phyloP scores from a whole-genome alignment of 2,113 vertebrate species.

The Lycaon pictus region DNA sequence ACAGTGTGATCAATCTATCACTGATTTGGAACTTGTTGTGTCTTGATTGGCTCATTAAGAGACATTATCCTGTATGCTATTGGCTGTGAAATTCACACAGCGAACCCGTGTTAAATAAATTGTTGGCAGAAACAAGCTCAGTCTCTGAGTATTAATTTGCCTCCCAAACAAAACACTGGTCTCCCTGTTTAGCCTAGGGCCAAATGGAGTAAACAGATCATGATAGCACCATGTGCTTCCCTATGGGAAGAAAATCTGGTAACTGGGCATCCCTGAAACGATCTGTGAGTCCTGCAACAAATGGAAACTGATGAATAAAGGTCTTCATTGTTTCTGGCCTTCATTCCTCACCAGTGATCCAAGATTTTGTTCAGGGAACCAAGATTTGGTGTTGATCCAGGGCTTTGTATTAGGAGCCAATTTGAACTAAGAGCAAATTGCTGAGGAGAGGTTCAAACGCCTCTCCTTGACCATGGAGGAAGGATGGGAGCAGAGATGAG shows the following conservation, averaged over 20 bases:
- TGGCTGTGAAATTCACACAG: background rate
- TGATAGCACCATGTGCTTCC: background rate
- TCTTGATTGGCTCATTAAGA: background rate
- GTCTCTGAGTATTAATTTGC: background rate
- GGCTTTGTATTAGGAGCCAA: background rate
- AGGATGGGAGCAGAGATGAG: background rate
- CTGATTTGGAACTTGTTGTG: background rate
- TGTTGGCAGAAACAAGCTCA: background rate
- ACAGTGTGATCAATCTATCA: background rate
- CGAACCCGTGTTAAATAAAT: background rate
- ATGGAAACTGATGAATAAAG: slow-evolving; percentile 22
- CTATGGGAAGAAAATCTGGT: background rate
- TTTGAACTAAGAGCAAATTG: background rate
- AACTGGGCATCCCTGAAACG: background rate
- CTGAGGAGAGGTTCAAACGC: background rate
- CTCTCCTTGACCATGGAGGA: background rate
- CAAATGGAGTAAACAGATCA: background rate
- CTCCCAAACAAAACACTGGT: background rate
- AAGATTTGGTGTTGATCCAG: slow-evolving; percentile 28
- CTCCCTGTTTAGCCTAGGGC: background rate
- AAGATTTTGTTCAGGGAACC: background rate
- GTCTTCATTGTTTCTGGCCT: background rate
- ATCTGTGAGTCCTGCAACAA: background rate
- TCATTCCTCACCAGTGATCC: background rate
- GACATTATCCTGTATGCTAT: background rate